Percentiles rank a stretch among this genome's conserved stretches.
These are phyloP conservation scores for Slavum lentiscoides DNA, from an alignment of 2,888 invertebrate genomes.

Conservation along the genomic window DNA sequence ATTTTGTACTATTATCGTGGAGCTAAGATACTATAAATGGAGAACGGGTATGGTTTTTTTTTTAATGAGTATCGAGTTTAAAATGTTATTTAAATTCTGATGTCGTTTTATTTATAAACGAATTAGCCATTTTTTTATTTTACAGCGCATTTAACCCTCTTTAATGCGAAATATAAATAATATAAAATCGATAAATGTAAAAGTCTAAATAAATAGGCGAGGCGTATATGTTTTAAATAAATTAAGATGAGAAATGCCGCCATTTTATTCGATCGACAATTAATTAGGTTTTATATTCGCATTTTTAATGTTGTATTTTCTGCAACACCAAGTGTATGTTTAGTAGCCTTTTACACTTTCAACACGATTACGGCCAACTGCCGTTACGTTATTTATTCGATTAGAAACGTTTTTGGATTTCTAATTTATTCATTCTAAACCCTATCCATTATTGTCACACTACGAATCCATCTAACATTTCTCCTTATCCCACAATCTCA, in stretches of 20 bases:
- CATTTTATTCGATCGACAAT: not conserved
- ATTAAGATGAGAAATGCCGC: not conserved
- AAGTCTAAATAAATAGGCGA: not conserved
- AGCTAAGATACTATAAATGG: too few relatives aligned
- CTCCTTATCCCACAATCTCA: not conserved
- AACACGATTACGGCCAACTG: too few relatives aligned
- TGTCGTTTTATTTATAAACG: not conserved
- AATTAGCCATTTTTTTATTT: not conserved
- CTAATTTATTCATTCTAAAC: conserved; percentile 27
- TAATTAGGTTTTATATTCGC: not conserved
- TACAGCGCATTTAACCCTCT: not conserved
- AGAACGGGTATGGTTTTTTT: too few relatives aligned
- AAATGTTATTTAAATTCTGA: too few relatives aligned
- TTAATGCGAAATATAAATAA: not conserved
- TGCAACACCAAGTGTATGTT: not conserved
- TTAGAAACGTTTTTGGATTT: not conserved
- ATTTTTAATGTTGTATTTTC: not conserved
- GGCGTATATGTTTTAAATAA: not conserved
- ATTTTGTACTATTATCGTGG: too few relatives aligned
- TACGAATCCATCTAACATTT: conserved; percentile 18
- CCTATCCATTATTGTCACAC: conserved; percentile 24
- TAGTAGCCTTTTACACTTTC: too few relatives aligned
- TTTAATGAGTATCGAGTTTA: too few relatives aligned
- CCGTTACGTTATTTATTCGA: not conserved
- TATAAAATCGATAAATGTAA: not conserved